Conservation (phyloP, 2,888 invertebrate species). For the Drosophila fulvimacula region DNA sequence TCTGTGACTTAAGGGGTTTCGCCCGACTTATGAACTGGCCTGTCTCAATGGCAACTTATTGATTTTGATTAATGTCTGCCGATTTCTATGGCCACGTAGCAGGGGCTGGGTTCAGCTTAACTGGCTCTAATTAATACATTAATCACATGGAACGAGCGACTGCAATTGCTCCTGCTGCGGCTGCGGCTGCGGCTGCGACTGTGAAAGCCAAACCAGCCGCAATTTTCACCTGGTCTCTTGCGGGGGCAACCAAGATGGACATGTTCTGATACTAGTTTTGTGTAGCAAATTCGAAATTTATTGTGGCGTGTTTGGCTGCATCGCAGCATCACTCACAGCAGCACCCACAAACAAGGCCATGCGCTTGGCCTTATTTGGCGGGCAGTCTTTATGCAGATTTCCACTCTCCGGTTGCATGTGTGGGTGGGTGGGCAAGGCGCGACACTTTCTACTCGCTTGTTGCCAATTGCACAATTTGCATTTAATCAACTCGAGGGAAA, state of each 20-base stretch:
- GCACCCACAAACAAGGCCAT: constrained; percentile 64
- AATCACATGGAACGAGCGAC: constrained; percentile 50
- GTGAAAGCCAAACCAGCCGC: constrained; percentile 61
- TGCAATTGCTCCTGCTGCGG: constrained; percentile 16
- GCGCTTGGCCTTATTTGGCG: constrained; percentile 64
- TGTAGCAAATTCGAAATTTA: constrained; percentile 80
- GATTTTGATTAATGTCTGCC: constrained; percentile 78
- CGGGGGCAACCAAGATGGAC: constrained; percentile 70
- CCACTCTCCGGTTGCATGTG: neutral
- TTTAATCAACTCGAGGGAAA: constrained; percentile 55
- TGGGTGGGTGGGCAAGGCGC: constrained; percentile 64
- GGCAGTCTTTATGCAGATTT: constrained; percentile 66
- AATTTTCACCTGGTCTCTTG: constrained; percentile 59
- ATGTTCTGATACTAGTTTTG: constrained; percentile 78
- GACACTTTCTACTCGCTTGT: constrained; percentile 69
- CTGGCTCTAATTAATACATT: constrained; percentile 75
- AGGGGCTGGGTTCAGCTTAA: constrained; percentile 65
- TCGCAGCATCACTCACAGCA: constrained; percentile 57
- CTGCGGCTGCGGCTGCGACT: constrained; percentile 30
- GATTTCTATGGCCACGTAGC: constrained; percentile 67
- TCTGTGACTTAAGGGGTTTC: constrained; percentile 56
- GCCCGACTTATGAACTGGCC: constrained; percentile 63
- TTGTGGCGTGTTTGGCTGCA: constrained; percentile 57
- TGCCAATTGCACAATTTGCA: constrained; percentile 52
- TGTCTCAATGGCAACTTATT: constrained; percentile 70